A percentile compares a stretch with the other conserved stretches of the same genome.
phyloP scores from a whole-genome alignment of 2,113 vertebrate genomes.

The Cariama cristata region DNA sequence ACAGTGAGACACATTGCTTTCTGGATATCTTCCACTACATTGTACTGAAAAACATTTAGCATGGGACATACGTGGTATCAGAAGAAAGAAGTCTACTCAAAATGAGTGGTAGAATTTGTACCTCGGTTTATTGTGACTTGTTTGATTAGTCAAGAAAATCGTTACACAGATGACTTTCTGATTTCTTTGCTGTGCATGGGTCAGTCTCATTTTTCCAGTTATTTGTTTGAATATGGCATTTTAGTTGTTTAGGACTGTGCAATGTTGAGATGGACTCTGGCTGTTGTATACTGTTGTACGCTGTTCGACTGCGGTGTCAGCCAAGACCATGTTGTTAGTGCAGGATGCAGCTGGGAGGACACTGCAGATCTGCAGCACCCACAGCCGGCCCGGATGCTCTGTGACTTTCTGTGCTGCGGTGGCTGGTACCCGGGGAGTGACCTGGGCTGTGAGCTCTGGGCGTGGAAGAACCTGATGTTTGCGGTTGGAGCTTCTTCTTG shows the following conservation, averaged over 20 bases:
- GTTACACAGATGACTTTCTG: background rate
- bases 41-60: background rate
- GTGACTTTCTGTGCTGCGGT: background rate
- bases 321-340: background rate
- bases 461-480: background rate
- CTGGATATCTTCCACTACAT: background rate
- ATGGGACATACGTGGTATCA: background rate
- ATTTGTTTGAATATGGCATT: background rate
- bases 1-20: background rate
- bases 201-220: background rate
- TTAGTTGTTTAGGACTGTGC: background rate
- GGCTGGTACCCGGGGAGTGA: background rate
- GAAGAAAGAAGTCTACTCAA: background rate
- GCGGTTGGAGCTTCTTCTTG: background rate
- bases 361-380: background rate
- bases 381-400: fast-evolving
- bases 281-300: background rate
- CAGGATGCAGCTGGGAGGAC: background rate
- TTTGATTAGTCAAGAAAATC: background rate
- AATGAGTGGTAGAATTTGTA: background rate
- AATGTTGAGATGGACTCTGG: background rate
- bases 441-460: background rate
- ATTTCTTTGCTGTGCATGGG: background rate
- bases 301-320: background rate
- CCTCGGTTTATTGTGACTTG: background rate